phyloP scores from a whole-genome alignment of 1,140 invertebrate species.

The Venturia canescens region DNA sequence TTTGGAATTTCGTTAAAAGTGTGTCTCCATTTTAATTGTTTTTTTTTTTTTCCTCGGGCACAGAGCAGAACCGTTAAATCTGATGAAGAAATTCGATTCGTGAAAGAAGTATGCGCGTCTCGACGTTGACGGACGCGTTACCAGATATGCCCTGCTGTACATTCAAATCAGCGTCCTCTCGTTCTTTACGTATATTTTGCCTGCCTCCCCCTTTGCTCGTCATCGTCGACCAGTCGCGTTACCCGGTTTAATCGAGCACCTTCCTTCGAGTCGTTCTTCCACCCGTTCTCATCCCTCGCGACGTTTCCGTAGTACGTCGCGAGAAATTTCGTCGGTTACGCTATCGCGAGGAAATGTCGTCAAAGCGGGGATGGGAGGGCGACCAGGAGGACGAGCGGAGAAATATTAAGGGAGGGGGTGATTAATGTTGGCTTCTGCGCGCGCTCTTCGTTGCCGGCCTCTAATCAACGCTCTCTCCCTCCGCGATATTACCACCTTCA shows the following conservation, averaged over 20 bases:
- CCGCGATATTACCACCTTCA: constrained; percentile 2
- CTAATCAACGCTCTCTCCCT: constrained; percentile 41
- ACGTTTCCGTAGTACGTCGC: not conserved
- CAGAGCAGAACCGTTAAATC: too few relatives aligned
- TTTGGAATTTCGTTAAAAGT: too few relatives aligned
- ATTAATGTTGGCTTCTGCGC: constrained; percentile 40
- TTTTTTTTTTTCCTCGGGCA: too few relatives aligned
- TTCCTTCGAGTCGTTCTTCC: constrained; percentile 20
- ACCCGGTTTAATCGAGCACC: constrained; percentile 45
- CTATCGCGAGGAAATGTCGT: not conserved
- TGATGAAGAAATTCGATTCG: too few relatives aligned
- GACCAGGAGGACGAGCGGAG: not conserved
- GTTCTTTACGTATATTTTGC: not conserved
- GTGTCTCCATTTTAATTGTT: too few relatives aligned
- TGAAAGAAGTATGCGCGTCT: too few relatives aligned
- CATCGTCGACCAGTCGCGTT: constrained; percentile 42
- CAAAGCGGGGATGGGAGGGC: constrained; percentile 8
- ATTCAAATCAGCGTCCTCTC: not conserved
- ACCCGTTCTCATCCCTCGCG: not conserved
- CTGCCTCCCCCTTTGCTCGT: constrained; percentile 24
- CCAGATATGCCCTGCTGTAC: too few relatives aligned
- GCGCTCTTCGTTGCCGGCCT: constrained; percentile 27
- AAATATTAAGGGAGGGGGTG: constrained; percentile 13
- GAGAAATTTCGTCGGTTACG: constrained; percentile 34
- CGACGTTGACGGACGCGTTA: too few relatives aligned